phyloP scores from a whole-genome alignment of 2,797 vertebrate species.

The Acrossocheilus wenchowensis region DNA sequence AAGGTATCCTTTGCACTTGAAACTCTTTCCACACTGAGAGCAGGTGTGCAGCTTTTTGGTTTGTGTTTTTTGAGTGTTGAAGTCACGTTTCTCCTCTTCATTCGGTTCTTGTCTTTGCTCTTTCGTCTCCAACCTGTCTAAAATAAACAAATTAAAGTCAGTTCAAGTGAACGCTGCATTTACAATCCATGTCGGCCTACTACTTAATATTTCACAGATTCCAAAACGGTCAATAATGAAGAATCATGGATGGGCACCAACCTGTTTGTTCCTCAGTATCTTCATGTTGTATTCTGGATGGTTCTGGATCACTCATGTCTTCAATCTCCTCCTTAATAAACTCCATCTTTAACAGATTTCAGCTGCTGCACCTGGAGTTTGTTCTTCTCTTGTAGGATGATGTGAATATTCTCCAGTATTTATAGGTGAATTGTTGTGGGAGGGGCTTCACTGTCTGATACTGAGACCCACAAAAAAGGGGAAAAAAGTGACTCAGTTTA shows the following conservation, averaged over 20 bases:
- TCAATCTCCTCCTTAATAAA: background rate
- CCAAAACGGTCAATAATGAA: background rate
- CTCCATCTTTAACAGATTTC: background rate
- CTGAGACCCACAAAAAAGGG: no score
- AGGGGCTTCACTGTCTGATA: no score
- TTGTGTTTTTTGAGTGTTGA: background rate
- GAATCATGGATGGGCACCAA: background rate
- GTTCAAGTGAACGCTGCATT: no score
- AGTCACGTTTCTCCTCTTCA: background rate
- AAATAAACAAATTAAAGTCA: background rate
- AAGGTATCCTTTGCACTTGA: background rate
- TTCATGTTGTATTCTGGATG: background rate
- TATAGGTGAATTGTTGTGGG: background rate
- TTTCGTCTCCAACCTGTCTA: background rate
- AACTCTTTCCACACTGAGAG: background rate
- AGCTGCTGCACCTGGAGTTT: background rate
- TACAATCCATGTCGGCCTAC: no score
- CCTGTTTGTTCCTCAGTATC: background rate
- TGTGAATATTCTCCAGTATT: background rate
- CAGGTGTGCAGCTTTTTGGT: background rate
- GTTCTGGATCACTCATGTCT: background rate
- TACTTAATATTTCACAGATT: no score
- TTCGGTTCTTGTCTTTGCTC: background rate
- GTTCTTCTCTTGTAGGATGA: background rate
- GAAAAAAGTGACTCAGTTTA: no score